A percentile compares a stretch with the other conserved stretches of the same genome.
phyloP scores from a whole-genome alignment of 2,888 invertebrate species.

The Cybosia mesomella region DNA sequence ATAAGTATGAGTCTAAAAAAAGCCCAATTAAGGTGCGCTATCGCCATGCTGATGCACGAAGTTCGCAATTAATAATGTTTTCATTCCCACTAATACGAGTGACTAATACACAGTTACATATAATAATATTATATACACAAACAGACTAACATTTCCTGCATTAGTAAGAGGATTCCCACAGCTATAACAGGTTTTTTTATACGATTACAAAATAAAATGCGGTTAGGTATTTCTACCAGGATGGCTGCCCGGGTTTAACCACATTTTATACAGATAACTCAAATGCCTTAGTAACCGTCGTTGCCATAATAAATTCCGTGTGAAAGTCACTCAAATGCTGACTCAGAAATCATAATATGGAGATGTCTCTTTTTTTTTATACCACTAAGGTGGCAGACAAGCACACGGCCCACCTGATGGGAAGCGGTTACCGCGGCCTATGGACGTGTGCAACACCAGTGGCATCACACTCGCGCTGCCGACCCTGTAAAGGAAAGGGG shows the following conservation, averaged over 20 bases:
- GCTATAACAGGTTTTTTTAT: not conserved
- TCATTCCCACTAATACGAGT: too few species aligned
- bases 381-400: too few species aligned
- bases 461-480: too few species aligned
- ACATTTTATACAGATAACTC: slow-evolving; percentile 1
- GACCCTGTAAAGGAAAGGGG: too few species aligned
- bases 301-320: not conserved
- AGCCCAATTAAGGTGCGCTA: not conserved
- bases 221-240: slow-evolving; percentile 10
- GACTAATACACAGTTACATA: too few species aligned
- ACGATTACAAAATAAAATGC: not conserved
- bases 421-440: too few species aligned
- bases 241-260: slow-evolving; percentile 5
- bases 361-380: not conserved
- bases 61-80: not conserved
- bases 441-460: too few species aligned
- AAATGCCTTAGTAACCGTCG: not conserved
- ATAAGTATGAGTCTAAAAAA: not conserved
- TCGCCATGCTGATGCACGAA: not conserved
- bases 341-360: slow-evolving; percentile 5
- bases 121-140: not conserved
- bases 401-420: too few species aligned
- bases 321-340: slow-evolving; percentile 1
- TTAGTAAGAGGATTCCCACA: slow-evolving; percentile 10
- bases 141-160: not conserved